phyloP scores from a whole-genome alignment of 2,797 vertebrate genomes.

The Hirundo rustica region DNA sequence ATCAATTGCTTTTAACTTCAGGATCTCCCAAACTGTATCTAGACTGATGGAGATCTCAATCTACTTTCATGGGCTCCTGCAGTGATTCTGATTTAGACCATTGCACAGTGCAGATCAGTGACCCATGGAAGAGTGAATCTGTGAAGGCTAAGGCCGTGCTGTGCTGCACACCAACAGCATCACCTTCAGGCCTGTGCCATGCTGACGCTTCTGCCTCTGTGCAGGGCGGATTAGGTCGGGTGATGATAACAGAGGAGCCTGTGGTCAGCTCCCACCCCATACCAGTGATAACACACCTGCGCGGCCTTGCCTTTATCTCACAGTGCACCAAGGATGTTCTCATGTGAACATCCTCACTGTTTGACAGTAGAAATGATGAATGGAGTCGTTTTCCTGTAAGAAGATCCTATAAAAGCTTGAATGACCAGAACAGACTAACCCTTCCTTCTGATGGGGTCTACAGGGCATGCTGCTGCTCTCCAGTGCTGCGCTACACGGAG shows the following conservation, averaged over 20 bases:
- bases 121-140: not conserved
- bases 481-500: accelerated
- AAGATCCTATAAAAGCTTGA: not conserved
- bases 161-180: not conserved
- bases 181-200: not conserved
- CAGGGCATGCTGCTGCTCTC: not conserved
- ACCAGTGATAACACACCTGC: not conserved
- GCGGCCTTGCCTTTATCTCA: not conserved
- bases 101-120: not conserved
- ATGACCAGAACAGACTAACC: not conserved
- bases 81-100: not conserved
- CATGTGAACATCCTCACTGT: not conserved
- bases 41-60: not conserved
- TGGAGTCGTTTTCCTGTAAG: not conserved
- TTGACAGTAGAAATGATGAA: not conserved
- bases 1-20: not conserved
- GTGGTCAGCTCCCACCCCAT: not conserved
- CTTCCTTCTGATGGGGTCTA: not conserved
- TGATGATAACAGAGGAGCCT: not conserved
- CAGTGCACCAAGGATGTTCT: not conserved
- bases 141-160: not conserved
- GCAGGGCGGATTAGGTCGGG: accelerated
- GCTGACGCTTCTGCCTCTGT: accelerated
- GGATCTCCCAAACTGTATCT: not conserved
- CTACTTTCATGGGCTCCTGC: not conserved